A percentile compares a stretch with the other conserved stretches of the same genome.
phyloP scores from a whole-genome alignment of 2,888 invertebrate species.

The Latheticus oryzae region DNA sequence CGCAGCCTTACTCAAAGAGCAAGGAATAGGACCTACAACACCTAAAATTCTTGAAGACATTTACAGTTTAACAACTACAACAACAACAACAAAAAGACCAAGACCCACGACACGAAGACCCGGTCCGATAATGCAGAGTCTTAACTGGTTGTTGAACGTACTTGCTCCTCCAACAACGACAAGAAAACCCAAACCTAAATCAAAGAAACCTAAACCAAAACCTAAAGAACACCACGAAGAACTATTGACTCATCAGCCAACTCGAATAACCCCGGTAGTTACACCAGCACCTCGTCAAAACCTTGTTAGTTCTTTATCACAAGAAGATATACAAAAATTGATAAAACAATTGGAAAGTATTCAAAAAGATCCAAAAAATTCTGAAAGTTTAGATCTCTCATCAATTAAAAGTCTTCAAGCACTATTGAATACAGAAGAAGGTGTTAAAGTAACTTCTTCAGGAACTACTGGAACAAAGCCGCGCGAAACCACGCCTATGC shows the following conservation, averaged over 20 bases:
- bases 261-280: slow-evolving; percentile 59
- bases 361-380: slow-evolving; percentile 60
- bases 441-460: slow-evolving; percentile 50
- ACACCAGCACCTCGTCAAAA: slow-evolving; percentile 52
- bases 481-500: slow-evolving; percentile 21
- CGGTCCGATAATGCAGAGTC: slow-evolving; percentile 62
- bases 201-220: slow-evolving; percentile 48
- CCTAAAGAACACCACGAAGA: slow-evolving; percentile 52
- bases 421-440: slow-evolving; percentile 52
- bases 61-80: slow-evolving; percentile 49
- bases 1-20: slow-evolving; percentile 77
- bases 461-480: slow-evolving; percentile 53
- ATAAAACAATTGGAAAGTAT: slow-evolving; percentile 60
- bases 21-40: slow-evolving; percentile 79
- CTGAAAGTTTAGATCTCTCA: slow-evolving; percentile 56
- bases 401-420: slow-evolving; percentile 57
- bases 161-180: slow-evolving; percentile 55
- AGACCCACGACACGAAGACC: slow-evolving; percentile 60
- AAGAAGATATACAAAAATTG: slow-evolving; percentile 57
- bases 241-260: slow-evolving; percentile 59
- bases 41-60: slow-evolving; percentile 64
- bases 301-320: slow-evolving; percentile 49
- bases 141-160: slow-evolving; percentile 63
- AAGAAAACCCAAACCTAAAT: slow-evolving; percentile 44
- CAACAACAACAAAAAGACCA: slow-evolving; percentile 50